Conservation (phyloP, 2,797 vertebrate genomes). For the Urophycis tenuis region DNA sequence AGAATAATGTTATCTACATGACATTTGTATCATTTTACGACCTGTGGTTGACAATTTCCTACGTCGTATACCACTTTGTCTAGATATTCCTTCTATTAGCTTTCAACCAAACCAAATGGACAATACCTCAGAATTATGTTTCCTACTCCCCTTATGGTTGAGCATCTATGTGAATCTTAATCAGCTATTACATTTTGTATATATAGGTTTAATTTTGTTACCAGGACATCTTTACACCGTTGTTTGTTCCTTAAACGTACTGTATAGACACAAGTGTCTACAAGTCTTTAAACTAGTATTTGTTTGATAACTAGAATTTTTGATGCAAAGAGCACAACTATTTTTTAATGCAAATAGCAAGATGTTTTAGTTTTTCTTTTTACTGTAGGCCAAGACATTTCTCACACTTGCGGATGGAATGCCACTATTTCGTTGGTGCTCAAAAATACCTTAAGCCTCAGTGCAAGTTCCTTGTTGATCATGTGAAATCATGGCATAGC, state of each 20-base stretch:
- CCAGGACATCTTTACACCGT: slow-evolving; percentile 44
- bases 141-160: slow-evolving; percentile 3
- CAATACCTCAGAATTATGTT: slow-evolving; percentile 50
- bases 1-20: background rate
- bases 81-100: slow-evolving; percentile 31
- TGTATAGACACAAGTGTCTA: slow-evolving; percentile 64
- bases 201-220: slow-evolving; percentile 39
- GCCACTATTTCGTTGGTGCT: background rate
- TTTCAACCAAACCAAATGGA: slow-evolving; percentile 40
- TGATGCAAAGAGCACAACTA: slow-evolving; percentile 33
- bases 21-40: background rate
- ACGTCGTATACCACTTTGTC: slow-evolving; percentile 18
- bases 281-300: slow-evolving; percentile 40
- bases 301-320: slow-evolving; percentile 29
- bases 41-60: background rate
- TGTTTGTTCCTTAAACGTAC: slow-evolving; percentile 42
- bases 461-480: background rate
- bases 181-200: background rate
- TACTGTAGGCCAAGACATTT: background rate
- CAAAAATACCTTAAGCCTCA: background rate
- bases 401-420: background rate
- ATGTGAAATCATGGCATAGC: background rate
- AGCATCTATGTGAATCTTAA: background rate
- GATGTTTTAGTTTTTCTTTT: background rate
- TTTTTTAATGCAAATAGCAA: slow-evolving; percentile 18